phyloP scores from a whole-genome alignment of 2,113 vertebrate species.

The Callipepla squamata region DNA sequence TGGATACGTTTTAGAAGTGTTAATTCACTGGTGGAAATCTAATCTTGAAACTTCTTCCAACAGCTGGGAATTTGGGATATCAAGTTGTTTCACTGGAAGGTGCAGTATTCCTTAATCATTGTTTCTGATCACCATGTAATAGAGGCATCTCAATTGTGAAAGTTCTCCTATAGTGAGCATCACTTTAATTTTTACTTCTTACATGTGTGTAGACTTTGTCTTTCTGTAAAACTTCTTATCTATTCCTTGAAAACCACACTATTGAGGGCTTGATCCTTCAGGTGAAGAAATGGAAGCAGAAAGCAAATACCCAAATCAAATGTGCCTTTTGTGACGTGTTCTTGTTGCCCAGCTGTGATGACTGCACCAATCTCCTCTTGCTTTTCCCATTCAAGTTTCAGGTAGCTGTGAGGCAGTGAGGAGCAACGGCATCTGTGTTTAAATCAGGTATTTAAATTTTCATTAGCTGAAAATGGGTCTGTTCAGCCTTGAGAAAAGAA shows the following conservation, averaged over 20 bases:
- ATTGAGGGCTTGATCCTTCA: not conserved
- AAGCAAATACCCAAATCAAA: not conserved
- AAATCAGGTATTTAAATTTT: not conserved
- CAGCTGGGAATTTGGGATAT: not conserved
- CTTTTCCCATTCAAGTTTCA: not conserved
- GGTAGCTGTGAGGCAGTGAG: not conserved
- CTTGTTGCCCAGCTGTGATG: not conserved
- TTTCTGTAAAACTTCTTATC: not conserved
- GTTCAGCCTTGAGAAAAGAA: too few relatives aligned
- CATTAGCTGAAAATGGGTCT: not conserved
- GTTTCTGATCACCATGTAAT: not conserved
- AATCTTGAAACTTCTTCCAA: not conserved
- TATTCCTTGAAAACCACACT: not conserved
- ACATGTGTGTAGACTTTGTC: rapidly evolving
- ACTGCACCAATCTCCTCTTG: not conserved
- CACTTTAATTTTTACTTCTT: not conserved
- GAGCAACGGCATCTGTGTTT: not conserved
- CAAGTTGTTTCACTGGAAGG: not conserved
- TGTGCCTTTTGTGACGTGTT: not conserved
- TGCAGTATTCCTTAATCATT: not conserved
- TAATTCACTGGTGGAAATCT: not conserved
- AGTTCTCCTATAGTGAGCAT: not conserved
- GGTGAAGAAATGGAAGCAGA: not conserved
- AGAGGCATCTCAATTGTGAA: not conserved
- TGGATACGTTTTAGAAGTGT: not conserved